Base-by-base conservation (phyloP, 2,113 vertebrate genomes). In the Xiphophorus couchianus region DNA sequence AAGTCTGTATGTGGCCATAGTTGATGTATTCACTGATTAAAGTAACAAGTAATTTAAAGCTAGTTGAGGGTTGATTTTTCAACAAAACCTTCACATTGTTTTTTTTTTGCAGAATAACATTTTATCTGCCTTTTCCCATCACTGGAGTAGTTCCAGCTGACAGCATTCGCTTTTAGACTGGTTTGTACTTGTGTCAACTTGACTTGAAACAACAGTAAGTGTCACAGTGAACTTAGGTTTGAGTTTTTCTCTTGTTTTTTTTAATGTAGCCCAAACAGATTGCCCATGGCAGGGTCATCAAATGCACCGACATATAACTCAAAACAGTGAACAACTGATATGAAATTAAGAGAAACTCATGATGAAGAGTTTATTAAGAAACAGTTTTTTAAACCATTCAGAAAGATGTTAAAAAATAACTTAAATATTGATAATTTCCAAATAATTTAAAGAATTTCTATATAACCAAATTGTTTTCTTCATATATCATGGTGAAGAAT, bases 171-270 rank as follows among this genome's bases (percentile, higher is more conserved):
- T 54, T 58, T 48, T 62, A 68, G 64, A 62, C 78, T 73, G 67
- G 69, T 65, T 60, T 19, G 11, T 58, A 51, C 78, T 78, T 76
- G 66, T 84, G 72, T 84, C 78, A 87, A 28, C 42, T 39, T 84
- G 80, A 83, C 84, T 76, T 71, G 69, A 73, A 44, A 78, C 15
- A 63, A 63, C 48, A 31, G 61, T 67, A 31, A 44, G 74, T 71
- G 80, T 86, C 77, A 83, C 66, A 4, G 74, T 68, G 58, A 83
- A 80, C 73, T 71, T 35, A 39, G 17, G n/a, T 28, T 58, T 58
- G 14, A 63, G 33, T n/a, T 27, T 66, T 63, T n/a, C 14, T 70
- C 62, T 67, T 68, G 35, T 29, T 27, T 31, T 62, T 28, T 60
- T 60, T 63, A 60, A 64, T 67, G 22, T 25, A 17, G 14, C 4